Evolutionary conservation across 1,140 invertebrate species (phyloP).

Genomic region (Drosophila aff.): DNA sequence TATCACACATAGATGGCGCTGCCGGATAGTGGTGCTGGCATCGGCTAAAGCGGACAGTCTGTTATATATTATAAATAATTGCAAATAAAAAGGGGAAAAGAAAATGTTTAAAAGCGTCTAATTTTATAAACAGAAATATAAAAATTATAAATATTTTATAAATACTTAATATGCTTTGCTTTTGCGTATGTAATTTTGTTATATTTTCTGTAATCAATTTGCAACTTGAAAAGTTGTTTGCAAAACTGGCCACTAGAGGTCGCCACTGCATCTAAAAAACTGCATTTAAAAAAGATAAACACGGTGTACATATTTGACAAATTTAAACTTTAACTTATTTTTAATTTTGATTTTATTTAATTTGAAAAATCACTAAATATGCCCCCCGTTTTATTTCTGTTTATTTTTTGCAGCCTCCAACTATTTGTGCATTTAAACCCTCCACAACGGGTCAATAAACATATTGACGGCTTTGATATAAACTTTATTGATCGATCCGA

Average conservation of each 20-base stretch:
- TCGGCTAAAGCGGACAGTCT: background rate
- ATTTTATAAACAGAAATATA: background rate
- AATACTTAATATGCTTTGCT: background rate
- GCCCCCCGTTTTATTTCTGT: background rate
- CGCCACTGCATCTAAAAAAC: background rate
- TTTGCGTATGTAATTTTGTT: background rate
- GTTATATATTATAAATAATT: background rate
- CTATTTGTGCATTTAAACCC: conserved; percentile 47
- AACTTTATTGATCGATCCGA: conserved; percentile 45
- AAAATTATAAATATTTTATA: background rate
- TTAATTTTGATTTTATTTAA: background rate
- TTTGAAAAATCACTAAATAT: background rate
- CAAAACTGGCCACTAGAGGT: background rate
- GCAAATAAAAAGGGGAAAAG: background rate
- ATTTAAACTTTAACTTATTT: background rate
- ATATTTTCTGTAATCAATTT: background rate
- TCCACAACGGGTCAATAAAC: conserved; percentile 54
- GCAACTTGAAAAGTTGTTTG: too few relatives aligned
- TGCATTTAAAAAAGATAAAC: background rate
- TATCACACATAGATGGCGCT: conserved; percentile 11
- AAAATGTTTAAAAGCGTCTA: background rate
- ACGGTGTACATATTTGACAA: background rate
- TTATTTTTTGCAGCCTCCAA: conserved; percentile 51
- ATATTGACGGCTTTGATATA: conserved; percentile 54
- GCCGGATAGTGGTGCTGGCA: background rate